Conservation (phyloP, 2,888 invertebrate species). For the Drosophila putrida region DNA sequence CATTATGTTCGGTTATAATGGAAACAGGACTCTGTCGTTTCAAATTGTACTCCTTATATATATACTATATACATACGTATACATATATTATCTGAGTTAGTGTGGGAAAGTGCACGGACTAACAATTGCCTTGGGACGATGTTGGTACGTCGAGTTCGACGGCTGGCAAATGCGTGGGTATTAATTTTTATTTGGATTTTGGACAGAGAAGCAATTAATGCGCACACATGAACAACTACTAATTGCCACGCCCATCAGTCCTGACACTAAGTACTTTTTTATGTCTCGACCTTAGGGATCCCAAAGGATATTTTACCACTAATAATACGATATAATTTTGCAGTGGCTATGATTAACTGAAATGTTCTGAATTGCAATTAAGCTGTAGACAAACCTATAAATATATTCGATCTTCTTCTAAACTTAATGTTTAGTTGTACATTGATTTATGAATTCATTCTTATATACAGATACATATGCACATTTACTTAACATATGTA, state of each 20-base stretch:
- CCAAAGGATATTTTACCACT: background rate
- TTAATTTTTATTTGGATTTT: slow-evolving; percentile 57
- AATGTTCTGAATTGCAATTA: background rate
- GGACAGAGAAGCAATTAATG: slow-evolving; percentile 47
- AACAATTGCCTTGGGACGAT: slow-evolving; percentile 31
- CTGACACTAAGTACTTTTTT: slow-evolving; percentile 14
- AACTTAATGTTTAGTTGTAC: too few species aligned
- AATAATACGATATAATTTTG: slow-evolving; percentile 8
- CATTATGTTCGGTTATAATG: slow-evolving; percentile 62
- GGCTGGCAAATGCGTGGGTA: slow-evolving; percentile 33
- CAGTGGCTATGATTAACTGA: background rate
- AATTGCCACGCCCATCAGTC: slow-evolving; percentile 50
- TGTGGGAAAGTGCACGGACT: slow-evolving; percentile 52
- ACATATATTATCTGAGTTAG: slow-evolving; percentile 25
- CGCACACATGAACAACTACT: slow-evolving; percentile 38
- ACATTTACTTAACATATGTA: too few species aligned
- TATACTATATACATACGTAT: slow-evolving; percentile 2
- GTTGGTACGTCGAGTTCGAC: slow-evolving; percentile 7
- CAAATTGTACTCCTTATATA: slow-evolving; percentile 28
- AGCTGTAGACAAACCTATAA: too few species aligned
- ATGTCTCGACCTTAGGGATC: slow-evolving; percentile 4
- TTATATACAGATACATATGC: too few species aligned
- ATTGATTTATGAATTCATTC: too few species aligned
- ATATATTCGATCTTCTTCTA: too few species aligned
- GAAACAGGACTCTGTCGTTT: slow-evolving; percentile 23